Evolutionary conservation across 2,113 vertebrate species (phyloP).

Genomic region (Paedocypris sp.): DNA sequence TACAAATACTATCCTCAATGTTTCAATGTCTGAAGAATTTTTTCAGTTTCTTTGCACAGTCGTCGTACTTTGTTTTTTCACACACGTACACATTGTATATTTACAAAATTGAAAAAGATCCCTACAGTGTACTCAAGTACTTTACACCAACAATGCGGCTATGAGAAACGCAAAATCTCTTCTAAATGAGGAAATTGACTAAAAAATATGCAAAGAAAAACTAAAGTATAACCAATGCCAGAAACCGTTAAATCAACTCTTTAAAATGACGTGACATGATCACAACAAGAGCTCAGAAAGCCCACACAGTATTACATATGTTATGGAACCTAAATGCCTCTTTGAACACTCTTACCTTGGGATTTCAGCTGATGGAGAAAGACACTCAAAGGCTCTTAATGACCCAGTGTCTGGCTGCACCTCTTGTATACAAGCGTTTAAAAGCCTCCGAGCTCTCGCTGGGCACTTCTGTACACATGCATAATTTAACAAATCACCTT

Average conservation of each 20-base stretch:
- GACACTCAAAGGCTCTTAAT: conserved; percentile 25
- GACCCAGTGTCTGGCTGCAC: conserved; percentile 38
- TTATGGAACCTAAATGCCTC: conserved; percentile 28
- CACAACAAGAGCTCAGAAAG: conserved; percentile 8
- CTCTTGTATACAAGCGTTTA: conserved; percentile 54
- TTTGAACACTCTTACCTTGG: conserved; percentile 15
- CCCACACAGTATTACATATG: conserved; percentile 5
- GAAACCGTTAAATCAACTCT: background rate
- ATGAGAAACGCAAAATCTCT: too few relatives aligned
- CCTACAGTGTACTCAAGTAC: too few relatives aligned
- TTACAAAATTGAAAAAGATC: too few relatives aligned
- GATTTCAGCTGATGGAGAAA: conserved; percentile 17
- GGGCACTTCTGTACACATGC: conserved; percentile 54
- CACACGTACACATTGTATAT: too few relatives aligned
- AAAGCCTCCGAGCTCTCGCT: conserved; percentile 50
- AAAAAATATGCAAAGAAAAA: background rate
- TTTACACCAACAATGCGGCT: too few relatives aligned
- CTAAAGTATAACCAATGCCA: background rate
- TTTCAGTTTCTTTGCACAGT: too few relatives aligned
- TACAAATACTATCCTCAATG: too few relatives aligned
- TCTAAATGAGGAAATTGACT: too few relatives aligned
- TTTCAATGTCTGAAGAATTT: too few relatives aligned
- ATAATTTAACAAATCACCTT: conserved; percentile 63
- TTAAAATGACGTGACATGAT: background rate
- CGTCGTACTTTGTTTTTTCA: too few relatives aligned